Evolutionary conservation across 2,113 vertebrate genomes (phyloP).

Genomic region (Paramisgurnus dabryanus): DNA sequence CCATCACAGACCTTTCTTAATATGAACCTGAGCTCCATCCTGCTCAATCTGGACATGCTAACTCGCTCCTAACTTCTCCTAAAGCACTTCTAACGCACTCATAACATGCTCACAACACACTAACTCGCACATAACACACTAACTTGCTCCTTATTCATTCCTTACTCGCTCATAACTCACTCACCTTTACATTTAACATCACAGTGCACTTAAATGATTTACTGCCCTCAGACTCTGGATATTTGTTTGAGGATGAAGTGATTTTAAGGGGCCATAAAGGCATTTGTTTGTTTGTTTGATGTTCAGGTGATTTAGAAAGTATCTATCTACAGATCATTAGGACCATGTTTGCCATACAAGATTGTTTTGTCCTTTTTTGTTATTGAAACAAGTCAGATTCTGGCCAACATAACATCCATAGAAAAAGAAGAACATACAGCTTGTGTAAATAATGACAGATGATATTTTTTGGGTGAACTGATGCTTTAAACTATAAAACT

Average conservation of each 20-base stretch:
- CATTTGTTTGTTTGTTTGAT: too few relatives aligned
- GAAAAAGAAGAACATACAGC: not conserved
- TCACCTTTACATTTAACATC: not conserved
- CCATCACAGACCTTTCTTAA: constrained; percentile 78
- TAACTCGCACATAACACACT: too few relatives aligned
- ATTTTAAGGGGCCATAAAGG: too few relatives aligned
- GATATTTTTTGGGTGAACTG: not conserved
- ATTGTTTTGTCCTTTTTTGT: too few relatives aligned
- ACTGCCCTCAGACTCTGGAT: not conserved
- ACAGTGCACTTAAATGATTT: not conserved
- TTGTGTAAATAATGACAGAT: not conserved
- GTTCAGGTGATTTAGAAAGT: too few relatives aligned
- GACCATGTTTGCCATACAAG: too few relatives aligned
- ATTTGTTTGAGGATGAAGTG: too few relatives aligned
- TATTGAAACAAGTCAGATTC: too few relatives aligned
- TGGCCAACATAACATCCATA: too few relatives aligned
- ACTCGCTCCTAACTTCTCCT: constrained; percentile 48
- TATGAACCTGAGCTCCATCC: constrained; percentile 84
- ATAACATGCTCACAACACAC: not conserved
- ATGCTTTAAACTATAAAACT: not conserved
- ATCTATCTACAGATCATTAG: too few relatives aligned
- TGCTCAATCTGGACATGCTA: constrained; percentile 80
- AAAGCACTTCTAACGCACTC: not conserved
- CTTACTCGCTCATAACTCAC: too few relatives aligned
- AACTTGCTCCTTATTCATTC: too few relatives aligned